Evolutionary conservation across 2,797 vertebrate species (phyloP).

Genomic region (Oryzias sinensis): DNA sequence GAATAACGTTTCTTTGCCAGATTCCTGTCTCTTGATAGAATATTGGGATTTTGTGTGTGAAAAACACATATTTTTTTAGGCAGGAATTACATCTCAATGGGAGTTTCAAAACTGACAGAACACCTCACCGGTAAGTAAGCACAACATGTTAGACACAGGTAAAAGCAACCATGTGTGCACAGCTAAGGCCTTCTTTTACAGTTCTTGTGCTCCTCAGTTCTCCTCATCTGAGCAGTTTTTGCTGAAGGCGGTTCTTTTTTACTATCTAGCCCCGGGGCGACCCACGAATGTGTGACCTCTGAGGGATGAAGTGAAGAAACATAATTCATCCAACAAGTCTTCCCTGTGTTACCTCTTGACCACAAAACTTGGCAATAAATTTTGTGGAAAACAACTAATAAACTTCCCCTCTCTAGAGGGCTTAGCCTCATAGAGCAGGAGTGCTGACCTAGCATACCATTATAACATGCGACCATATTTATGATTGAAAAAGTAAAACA

Average conservation of each 20-base stretch:
- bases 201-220: slow-evolving; percentile 21
- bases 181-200: slow-evolving; percentile 35
- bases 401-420: slow-evolving; percentile 50
- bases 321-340: slow-evolving; percentile 73
- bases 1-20: too few relatives aligned
- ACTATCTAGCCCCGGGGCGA: slow-evolving; percentile 57
- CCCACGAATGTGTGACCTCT: slow-evolving; percentile 64
- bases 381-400: slow-evolving; percentile 61
- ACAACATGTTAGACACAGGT: slow-evolving; percentile 1
- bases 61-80: too few relatives aligned
- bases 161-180: slow-evolving; percentile 27
- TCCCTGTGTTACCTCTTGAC: slow-evolving; percentile 53
- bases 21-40: too few relatives aligned
- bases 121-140: too few relatives aligned
- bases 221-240: slow-evolving; percentile 51
- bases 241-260: slow-evolving; percentile 51
- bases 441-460: slow-evolving; percentile 61
- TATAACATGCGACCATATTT: slow-evolving; percentile 61
- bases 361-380: slow-evolving; percentile 68
- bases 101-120: too few relatives aligned
- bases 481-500: slow-evolving; percentile 64
- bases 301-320: slow-evolving; percentile 51
- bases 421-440: slow-evolving; percentile 42
- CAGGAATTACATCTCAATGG: too few relatives aligned
- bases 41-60: too few relatives aligned